These are phyloP conservation scores for Meteorus colon DNA, from an alignment of 2,888 invertebrate species.

Conservation along the genomic window DNA sequence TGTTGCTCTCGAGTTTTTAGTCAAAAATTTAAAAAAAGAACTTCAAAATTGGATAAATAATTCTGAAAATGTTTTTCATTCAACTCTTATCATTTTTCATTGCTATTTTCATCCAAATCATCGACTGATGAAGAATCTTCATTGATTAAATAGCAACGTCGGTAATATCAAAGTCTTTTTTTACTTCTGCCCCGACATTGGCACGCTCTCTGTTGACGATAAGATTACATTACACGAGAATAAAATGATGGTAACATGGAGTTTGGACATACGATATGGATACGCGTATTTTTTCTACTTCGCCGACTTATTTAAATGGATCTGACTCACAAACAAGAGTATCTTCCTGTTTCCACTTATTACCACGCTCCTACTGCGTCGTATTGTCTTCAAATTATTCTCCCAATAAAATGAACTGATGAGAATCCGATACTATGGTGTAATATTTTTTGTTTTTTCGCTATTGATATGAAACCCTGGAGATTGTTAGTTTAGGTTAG, in stretches of 20 bases:
- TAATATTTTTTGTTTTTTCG: neutral
- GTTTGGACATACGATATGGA: neutral
- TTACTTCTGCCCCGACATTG: neutral
- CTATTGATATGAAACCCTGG: neutral
- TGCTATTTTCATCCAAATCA: no score
- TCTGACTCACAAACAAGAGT: neutral
- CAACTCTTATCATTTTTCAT: no score
- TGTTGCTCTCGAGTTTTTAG: no score
- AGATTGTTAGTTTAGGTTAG: neutral
- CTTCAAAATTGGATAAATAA: no score
- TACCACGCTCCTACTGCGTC: neutral
- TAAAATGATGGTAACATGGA: neutral
- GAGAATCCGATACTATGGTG: neutral
- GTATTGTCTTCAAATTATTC: neutral
- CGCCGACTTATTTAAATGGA: constrained; percentile 1
- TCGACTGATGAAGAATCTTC: no score
- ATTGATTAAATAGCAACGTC: neutral
- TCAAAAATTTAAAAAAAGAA: no score
- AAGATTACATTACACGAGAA: constrained; percentile 1
- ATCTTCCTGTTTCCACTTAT: neutral
- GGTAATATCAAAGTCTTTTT: constrained; percentile 11
- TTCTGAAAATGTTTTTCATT: no score
- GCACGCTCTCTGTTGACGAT: constrained; percentile 1
- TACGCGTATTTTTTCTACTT: constrained; percentile 8
- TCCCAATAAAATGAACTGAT: neutral